Evolutionary conservation across 2,888 invertebrate genomes (phyloP).

Genomic region (Ophion slaviceki): DNA sequence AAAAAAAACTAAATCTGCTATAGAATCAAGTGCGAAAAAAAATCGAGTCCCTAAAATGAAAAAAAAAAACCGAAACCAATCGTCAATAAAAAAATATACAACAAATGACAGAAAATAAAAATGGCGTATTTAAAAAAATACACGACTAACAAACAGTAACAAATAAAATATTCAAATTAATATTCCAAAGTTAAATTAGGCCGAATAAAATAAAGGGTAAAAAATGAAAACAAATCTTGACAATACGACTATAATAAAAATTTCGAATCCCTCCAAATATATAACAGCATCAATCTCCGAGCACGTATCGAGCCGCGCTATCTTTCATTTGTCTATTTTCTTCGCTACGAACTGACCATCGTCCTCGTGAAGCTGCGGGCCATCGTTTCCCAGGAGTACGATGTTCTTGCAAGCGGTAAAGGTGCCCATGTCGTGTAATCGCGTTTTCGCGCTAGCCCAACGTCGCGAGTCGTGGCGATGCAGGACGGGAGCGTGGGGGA

Average conservation of each 20-base stretch:
- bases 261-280: neutral
- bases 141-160: neutral
- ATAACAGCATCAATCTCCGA: neutral
- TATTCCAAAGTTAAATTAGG: neutral
- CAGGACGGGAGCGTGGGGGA: neutral
- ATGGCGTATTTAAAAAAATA: neutral
- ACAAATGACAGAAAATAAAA: neutral
- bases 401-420: conserved; percentile 78
- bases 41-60: too few relatives aligned
- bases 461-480: conserved; percentile 31
- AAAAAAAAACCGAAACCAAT: neutral
- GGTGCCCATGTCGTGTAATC: conserved; percentile 72
- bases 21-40: too few relatives aligned
- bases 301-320: neutral
- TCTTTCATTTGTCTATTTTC: neutral
- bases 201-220: neutral
- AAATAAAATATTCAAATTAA: neutral
- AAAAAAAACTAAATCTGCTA: too few relatives aligned
- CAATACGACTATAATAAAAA: neutral
- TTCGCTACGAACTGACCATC: conserved; percentile 74
- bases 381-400: conserved; percentile 72
- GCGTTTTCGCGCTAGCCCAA: neutral
- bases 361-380: conserved; percentile 62
- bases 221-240: neutral
- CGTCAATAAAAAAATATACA: too few relatives aligned